These are phyloP conservation scores for Phallusia fumigata DNA, from an alignment of 23 tunicate species.

Conservation along the genomic window DNA sequence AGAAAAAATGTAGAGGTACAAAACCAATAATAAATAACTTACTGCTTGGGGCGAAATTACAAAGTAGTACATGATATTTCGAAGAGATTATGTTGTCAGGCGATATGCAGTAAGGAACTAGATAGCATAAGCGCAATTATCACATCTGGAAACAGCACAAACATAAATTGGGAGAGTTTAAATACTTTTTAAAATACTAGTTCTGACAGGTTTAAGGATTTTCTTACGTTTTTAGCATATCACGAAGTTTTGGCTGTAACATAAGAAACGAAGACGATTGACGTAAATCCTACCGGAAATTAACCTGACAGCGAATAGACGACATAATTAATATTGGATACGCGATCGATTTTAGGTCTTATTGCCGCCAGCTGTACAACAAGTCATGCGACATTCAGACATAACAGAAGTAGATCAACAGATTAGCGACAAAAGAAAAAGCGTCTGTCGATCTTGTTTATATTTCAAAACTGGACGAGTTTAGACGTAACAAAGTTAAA, in stretches of 20 bases:
- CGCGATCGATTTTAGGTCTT: not conserved
- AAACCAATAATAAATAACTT: slow-evolving; percentile 10
- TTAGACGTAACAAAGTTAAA: too few relatives aligned
- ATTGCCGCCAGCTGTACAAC: not conserved
- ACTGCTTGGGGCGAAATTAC: slow-evolving; percentile 9
- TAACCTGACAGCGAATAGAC: slow-evolving; percentile 6
- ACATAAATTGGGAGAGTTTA: not conserved
- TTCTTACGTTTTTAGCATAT: not conserved
- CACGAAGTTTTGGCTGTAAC: not conserved
- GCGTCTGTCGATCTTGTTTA: too few relatives aligned
- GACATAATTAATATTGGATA: not conserved
- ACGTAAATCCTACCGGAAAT: slow-evolving; percentile 7
- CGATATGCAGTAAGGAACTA: not conserved
- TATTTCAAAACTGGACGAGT: too few relatives aligned
- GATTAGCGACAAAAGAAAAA: too few relatives aligned
- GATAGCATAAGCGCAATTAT: not conserved
- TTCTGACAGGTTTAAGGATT: too few relatives aligned
- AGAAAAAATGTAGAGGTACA: slow-evolving; percentile 8
- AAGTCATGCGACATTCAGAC: not conserved
- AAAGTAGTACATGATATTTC: not conserved
- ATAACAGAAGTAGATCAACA: too few relatives aligned
- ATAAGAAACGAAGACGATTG: not conserved
- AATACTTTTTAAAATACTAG: not conserved
- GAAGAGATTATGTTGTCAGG: not conserved
- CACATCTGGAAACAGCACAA: not conserved